Base-by-base conservation (phyloP, 2,888 invertebrate genomes). In the Sarcophaga subvicina region DNA sequence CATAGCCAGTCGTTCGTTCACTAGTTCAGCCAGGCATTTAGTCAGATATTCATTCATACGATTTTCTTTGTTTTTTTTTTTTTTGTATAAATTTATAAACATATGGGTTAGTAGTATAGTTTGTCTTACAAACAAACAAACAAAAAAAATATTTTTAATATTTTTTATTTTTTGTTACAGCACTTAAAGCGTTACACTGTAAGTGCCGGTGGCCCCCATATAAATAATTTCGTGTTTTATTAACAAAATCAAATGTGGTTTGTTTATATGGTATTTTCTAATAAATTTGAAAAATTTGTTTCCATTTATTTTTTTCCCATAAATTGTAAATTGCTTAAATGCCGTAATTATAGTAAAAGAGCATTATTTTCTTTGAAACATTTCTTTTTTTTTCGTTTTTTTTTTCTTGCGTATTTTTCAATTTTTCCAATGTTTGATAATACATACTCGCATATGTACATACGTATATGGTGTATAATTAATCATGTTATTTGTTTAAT, bases 91-190 rank as follows among this genome's bases (percentile, higher is more conserved):
- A 20, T 45, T 54, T 22, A 37, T 45, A 27, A 81, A 77, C 69
- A 83, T 80, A 47, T 87, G 87, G 87, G 84, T 27, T 66, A 87
- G 73, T 79, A 87, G 78, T 76, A 69, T 79, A 87, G 78, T 76
- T 80, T 83, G 81, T 80, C 37, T 82, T 75, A 54, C 17, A 14
- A 54, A 54, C 2, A 54, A 12, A 54, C 0, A 2, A 37, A 8
- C 0, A 37, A 37, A 37, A 37, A 37, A 37, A 6, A 8, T 37
- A 8, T 14, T n/a, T 66, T 17, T 47, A 45, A 27, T 14, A 64
- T 64, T n/a, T 79, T 79, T 20, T 37, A 17, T 20, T 14, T 67
- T 60, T 17, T 37, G 20, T 14, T n/a, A n/a, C 11, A 10, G 11
- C 62, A 62, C 3, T 11, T 62, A 17, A 11, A n/a, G 60, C 62